Evolutionary conservation across 2,888 invertebrate species (phyloP).

Genomic region (Cerastoderma edule): DNA sequence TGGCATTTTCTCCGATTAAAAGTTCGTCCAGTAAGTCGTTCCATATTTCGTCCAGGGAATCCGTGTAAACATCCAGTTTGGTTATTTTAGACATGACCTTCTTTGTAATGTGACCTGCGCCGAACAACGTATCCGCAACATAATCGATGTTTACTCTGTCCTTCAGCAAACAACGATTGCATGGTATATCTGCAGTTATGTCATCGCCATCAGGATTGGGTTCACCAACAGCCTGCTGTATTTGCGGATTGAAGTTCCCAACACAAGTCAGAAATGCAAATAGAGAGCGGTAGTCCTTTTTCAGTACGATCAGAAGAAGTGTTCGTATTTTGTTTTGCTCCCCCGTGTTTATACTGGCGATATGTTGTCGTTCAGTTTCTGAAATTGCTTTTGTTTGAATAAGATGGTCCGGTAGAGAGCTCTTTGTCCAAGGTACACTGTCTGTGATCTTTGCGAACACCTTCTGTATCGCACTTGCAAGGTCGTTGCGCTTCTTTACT

Average conservation of each 20-base stretch:
- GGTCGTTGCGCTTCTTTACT: not conserved
- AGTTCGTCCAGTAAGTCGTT: not conserved
- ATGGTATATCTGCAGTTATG: not conserved
- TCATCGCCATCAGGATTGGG: not conserved
- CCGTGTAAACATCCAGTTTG: not conserved
- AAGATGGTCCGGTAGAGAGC: constrained; percentile 10
- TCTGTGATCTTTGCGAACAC: not conserved
- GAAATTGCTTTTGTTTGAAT: not conserved
- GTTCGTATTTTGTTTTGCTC: constrained; percentile 10
- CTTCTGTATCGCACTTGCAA: not conserved
- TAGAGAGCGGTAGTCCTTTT: not conserved
- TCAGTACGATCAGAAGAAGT: not conserved
- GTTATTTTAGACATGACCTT: not conserved
- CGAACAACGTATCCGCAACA: not conserved
- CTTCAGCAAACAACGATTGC: not conserved
- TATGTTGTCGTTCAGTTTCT: constrained; percentile 2
- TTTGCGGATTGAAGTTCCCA: constrained; percentile 1
- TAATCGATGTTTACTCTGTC: not conserved
- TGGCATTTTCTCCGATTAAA: not conserved
- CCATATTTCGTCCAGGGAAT: not conserved
- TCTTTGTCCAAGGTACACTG: not conserved
- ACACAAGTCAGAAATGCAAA: not conserved
- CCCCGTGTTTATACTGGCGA: not conserved
- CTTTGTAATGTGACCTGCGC: not conserved
- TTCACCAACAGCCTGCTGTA: not conserved